These are phyloP conservation scores for Sminthurides aquaticus DNA, from an alignment of 2,888 invertebrate species.

Conservation along the genomic window DNA sequence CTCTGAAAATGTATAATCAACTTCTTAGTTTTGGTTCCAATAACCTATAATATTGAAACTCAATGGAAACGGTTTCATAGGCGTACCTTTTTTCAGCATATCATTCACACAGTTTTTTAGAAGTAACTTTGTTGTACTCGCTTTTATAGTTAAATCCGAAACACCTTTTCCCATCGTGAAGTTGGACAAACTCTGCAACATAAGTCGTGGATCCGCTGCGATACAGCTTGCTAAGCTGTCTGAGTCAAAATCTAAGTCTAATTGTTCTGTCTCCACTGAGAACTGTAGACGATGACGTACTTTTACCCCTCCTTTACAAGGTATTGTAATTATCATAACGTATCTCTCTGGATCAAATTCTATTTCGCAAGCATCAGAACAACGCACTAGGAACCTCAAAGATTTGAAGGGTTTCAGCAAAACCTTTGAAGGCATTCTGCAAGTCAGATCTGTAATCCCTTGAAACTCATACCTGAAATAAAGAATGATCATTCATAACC, in stretches of 20 bases:
- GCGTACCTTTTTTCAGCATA: conserved; percentile 33
- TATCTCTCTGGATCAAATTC: conserved; percentile 20
- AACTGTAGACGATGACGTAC: conserved; percentile 27
- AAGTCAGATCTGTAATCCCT: conserved; percentile 22
- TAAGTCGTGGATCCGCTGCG: conserved; percentile 30
- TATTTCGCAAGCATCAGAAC: conserved; percentile 28
- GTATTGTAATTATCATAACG: conserved; percentile 22
- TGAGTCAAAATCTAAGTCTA: conserved; percentile 28
- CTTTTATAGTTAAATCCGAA: conserved; percentile 32
- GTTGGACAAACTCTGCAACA: conserved; percentile 30
- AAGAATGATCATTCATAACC: conserved; percentile 7
- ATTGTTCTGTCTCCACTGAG: conserved; percentile 13
- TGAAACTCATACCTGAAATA: conserved; percentile 23
- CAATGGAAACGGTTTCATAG: too few species aligned
- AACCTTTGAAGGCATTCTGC: conserved; percentile 32
- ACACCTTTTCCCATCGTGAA: conserved; percentile 33
- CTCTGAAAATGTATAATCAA: conserved; percentile 22
- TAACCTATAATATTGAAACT: too few species aligned
- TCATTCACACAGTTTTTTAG: conserved; percentile 35
- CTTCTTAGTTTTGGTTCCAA: not conserved
- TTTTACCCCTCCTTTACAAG: conserved; percentile 26
- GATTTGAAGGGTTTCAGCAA: conserved; percentile 39
- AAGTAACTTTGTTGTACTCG: conserved; percentile 21
- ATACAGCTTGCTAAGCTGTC: conserved; percentile 23
- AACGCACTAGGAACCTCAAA: conserved; percentile 28